Conservation (phyloP, 2,797 vertebrate species). For the Nasua narica region DNA sequence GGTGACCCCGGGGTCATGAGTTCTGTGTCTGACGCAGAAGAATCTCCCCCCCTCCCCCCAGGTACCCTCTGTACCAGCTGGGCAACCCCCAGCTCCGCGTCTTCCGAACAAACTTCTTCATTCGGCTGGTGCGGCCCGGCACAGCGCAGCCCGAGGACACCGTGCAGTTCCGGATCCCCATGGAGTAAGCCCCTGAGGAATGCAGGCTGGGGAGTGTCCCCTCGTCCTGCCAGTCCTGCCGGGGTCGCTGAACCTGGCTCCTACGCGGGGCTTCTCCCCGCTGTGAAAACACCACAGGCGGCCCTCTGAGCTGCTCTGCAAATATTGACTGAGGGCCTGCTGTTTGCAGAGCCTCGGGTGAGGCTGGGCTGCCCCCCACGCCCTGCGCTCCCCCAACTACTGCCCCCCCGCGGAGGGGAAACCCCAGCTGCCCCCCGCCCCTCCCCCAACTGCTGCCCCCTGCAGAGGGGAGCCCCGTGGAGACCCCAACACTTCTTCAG, state of each 20-base stretch:
- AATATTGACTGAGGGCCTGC: neutral
- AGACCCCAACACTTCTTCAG: neutral
- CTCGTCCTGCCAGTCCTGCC: neutral
- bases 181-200: conserved; percentile 90
- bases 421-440: no score
- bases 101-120: conserved; percentile 93
- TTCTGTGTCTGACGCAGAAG: neutral
- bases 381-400: neutral
- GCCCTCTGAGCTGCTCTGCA: neutral
- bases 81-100: conserved; percentile 95
- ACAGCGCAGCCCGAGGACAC: conserved; percentile 91
- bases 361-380: neutral
- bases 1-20: rapidly evolving
- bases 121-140: conserved; percentile 94
- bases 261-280: neutral
- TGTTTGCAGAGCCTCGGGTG: neutral
- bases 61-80: conserved; percentile 93
- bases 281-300: neutral
- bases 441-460: no score
- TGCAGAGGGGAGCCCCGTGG: no score
- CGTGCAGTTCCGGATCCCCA: conserved; percentile 94
- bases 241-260: neutral
- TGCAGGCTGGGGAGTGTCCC: no score
- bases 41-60: conserved; percentile 69
- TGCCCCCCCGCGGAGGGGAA: no score